These are phyloP conservation scores for Papilio xuthus DNA, from an alignment of 1,140 invertebrate genomes.

Conservation along the genomic window DNA sequence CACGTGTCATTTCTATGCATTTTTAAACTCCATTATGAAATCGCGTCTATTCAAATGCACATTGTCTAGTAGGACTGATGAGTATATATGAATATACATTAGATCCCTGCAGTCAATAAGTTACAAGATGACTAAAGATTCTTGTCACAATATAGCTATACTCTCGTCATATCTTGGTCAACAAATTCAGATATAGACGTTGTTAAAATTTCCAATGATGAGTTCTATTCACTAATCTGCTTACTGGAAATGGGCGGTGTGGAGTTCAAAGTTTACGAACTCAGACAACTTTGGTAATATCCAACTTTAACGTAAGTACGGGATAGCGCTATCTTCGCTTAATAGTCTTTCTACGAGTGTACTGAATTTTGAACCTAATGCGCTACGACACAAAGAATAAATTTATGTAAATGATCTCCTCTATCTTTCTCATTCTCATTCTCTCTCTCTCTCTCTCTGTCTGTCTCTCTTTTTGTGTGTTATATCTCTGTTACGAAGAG, in stretches of 20 bases:
- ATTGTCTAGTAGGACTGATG: too few relatives aligned
- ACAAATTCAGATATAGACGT: neutral
- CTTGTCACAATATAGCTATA: too few relatives aligned
- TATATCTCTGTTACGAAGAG: too few relatives aligned
- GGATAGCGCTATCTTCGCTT: constrained; percentile 1
- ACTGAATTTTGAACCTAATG: neutral
- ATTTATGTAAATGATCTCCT: too few relatives aligned
- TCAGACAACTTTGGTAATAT: neutral
- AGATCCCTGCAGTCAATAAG: too few relatives aligned
- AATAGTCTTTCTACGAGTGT: neutral
- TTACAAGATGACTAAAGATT: too few relatives aligned
- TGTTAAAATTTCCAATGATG: neutral
- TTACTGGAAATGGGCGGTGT: neutral
- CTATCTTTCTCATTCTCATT: neutral
- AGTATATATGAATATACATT: too few relatives aligned
- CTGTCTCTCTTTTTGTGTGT: too few relatives aligned
- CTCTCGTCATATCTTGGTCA: neutral
- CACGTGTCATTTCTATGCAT: too few relatives aligned
- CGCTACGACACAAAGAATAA: neutral
- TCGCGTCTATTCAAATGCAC: too few relatives aligned
- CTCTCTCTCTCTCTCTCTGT: neutral
- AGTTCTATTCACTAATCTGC: constrained; percentile 4
- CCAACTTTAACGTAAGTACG: neutral
- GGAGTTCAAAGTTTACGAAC: constrained; percentile 8
- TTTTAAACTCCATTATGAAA: too few relatives aligned